Base-by-base conservation (phyloP, 2,113 vertebrate genomes). In the Oriolus oriolus region DNA sequence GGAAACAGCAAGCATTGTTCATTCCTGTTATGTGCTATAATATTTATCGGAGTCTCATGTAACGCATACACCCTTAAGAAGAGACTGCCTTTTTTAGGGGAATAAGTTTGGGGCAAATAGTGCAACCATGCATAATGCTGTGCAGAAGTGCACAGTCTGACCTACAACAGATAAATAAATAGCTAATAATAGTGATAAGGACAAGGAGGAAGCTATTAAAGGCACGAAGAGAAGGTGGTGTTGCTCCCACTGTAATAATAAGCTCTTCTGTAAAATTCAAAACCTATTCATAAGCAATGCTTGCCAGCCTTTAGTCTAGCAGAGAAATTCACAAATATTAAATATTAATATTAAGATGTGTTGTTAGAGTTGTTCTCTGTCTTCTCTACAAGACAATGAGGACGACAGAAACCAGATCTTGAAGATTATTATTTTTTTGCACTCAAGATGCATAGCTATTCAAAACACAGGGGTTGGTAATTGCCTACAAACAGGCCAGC, bases 1-100 rank as follows among this genome's bases (percentile, higher is more conserved):
- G n/a, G 22, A 95, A 23, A 27, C 27, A 71, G 18, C 11, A n/a
- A 56, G 7, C 26, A 37, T 61, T 52, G 13, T 84, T 90, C 49
- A 37, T 73, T 87, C 17, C 24, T 69, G 5, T 54, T 69, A 64
- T 20, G 49, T 11, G 24, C 10, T 50, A 12, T 13, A 60, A 57
- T 27, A 65, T 69, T 83, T 69, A 88, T 30, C 2, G 0, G 22
- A 1, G 1, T 60, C 61, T 63, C 19, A 23, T 22, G 27, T 42
- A 69, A 44, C 0, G 0, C 9, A 9, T 19, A 59, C 6, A 66
- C 12, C 49, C 4, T 18, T 15, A 13, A 24, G 17, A 71, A 83
- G 49, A 84, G 9, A 30, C 13, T 60, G 28, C 9, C 19, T 69
- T 90, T 83, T 83, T 56, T 16, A 10, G 11, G 19, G 28, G 8